Evolutionary conservation across 2,888 invertebrate species (phyloP).

Genomic region (Teleiodes luculella): DNA sequence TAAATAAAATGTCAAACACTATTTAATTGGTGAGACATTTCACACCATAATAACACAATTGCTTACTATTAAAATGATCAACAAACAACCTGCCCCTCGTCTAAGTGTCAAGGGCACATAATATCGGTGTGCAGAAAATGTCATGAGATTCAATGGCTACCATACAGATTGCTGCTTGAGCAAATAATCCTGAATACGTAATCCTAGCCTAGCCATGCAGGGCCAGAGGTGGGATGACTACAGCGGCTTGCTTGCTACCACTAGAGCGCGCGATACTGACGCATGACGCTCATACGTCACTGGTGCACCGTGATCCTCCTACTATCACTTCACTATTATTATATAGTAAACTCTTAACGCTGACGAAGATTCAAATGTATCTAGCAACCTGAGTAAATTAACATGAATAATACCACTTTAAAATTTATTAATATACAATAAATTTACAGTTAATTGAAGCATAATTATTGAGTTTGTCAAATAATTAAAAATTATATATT

Average conservation of each 20-base stretch:
- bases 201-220: constrained; percentile 62
- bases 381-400: constrained; percentile 73
- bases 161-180: constrained; percentile 72
- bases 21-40: constrained; percentile 70
- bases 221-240: constrained; percentile 68
- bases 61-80: constrained; percentile 77
- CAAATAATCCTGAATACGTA: constrained; percentile 68
- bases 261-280: constrained; percentile 38
- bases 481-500: constrained; percentile 52
- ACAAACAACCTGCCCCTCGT: constrained; percentile 75
- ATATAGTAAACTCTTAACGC: constrained; percentile 49
- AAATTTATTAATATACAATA: constrained; percentile 69
- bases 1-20: constrained; percentile 78
- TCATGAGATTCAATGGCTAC: constrained; percentile 76
- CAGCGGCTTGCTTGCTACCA: constrained; percentile 48
- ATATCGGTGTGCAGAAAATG: constrained; percentile 58
- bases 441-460: constrained; percentile 66
- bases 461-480: constrained; percentile 55
- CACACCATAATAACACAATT: constrained; percentile 75
- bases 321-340: constrained; percentile 47
- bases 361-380: constrained; percentile 58
- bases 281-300: constrained; percentile 51
- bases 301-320: constrained; percentile 54
- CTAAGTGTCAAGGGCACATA: constrained; percentile 57
- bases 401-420: constrained; percentile 62